Evolutionary conservation across 92 coral and sea anemone species (phyloP), one percentile per base, ranked within the genome.

Genomic region (Porites cylindrica): DNA sequence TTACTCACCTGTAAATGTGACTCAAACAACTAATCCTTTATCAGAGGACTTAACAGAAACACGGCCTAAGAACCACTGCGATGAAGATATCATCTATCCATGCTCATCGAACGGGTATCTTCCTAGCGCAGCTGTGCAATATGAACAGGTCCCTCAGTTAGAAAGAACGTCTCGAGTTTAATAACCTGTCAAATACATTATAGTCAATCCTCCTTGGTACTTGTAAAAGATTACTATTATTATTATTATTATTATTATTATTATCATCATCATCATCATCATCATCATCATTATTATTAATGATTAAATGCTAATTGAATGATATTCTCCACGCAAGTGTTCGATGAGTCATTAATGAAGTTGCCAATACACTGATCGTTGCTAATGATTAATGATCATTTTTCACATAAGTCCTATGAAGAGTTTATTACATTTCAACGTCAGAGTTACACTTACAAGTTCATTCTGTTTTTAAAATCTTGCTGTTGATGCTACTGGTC

Each of bases 81-180:
- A 20, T 10, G 26, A 69, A 16, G 10, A 32, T 10, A 24, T 38
- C 26, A n/a, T 78, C n/a, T 21, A 4, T 38, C 72, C 72, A 1
- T 47, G 51, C 51, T 19, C 82, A 47, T 19, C 82, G n/a, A 65
- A 54, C 9, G 56, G 85, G 54, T 8, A 17, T 70, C 18, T 69
- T 38, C 76, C 85, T 56, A 56, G 23, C 43, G 14, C 38, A 56
- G 26, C 75, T 8, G 38, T 12, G n/a, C 63, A 73, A 19, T 19
- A 2, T 47, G 80, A 76, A 6, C 10, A 11, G 53, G 0, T 4
- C 16, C 51, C 79, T n/a, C 63, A 73, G 17, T 23, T 58, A 43
- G 79, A 29, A 20, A 61, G 78, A 10, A 83, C 87, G 12, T 72
- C 87, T 18, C 71, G 62, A 2, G 87, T 83, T 11, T 83, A 65